Base-by-base conservation (phyloP, 2,113 vertebrate species). In the Percopsis transmontana region DNA sequence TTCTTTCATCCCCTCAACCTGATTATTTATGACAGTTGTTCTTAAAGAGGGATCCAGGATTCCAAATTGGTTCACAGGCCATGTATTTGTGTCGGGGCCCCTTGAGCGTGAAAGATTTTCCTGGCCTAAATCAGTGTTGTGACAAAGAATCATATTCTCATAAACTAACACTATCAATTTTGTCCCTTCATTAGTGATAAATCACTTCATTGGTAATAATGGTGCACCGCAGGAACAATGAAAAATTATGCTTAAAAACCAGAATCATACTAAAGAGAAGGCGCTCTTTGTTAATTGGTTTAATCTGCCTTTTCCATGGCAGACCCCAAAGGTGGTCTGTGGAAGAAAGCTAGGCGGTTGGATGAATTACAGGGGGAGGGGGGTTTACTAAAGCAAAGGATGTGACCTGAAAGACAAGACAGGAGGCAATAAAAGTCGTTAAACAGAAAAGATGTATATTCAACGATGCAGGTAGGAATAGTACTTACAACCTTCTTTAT, bases 251-350 rank as follows among this genome's bases (percentile, higher is more conserved):
- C 33, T 18, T n/a, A 18, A 1, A 18, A 42, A 11, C 2, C 5
- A 33, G 27, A 7, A 33, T 6, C 27, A 0, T 33, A 33, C 8
- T 33, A 84, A 89, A 90, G 79, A 89, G 92, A 91, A 59, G 40
- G 19, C 23, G 85, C 87, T 90, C 62, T 87, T 91, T 87, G 84
- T 87, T 93, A 93, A 93, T 92, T 93, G 91, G 88, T 83, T 92
- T 93, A 87, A 91, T 89, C 87, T n/a, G n/a, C 77, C 79, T 83
- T 33, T 92, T 73, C 83, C 76, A 85, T 84, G 90, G 73, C 76
- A 80, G 89, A 90, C 84, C 77, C 87, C 89, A 90, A 91, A 91
- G 84, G 85, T 91, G 89, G 71, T 64, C 58, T 90, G 80, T 64
- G 76, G 91, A 89, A 60, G 52, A 33, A 13, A 33, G 64, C 40